Evolutionary conservation across 2,797 vertebrate genomes (phyloP).

Genomic region (Arremon aurantiirostris): DNA sequence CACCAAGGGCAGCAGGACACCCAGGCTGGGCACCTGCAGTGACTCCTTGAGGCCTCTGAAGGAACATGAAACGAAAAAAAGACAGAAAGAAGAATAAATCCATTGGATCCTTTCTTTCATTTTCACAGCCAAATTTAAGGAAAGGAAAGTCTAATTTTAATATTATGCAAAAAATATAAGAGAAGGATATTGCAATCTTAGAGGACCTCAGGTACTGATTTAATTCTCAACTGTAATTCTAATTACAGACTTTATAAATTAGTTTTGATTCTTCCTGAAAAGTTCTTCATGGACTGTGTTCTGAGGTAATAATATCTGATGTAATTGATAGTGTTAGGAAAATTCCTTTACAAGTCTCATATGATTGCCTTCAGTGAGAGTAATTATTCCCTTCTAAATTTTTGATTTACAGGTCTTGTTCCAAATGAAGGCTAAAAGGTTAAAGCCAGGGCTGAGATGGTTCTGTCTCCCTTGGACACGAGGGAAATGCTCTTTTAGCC

Average conservation of each 20-base stretch:
- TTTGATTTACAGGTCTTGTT: slow-evolving; percentile 44
- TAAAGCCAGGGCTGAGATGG: neutral
- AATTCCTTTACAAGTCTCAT: slow-evolving; percentile 38
- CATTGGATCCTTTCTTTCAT: slow-evolving; percentile 15
- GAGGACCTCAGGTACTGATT: slow-evolving; percentile 56
- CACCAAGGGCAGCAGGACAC: neutral
- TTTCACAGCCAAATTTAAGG: slow-evolving; percentile 41
- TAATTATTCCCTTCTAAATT: slow-evolving; percentile 49
- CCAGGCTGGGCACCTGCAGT: neutral
- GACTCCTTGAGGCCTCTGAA: neutral
- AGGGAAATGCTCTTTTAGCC: neutral
- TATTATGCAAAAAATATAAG: slow-evolving; percentile 32
- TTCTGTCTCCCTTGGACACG: neutral
- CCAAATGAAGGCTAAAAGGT: slow-evolving; percentile 23
- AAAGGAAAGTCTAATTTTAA: slow-evolving; percentile 45
- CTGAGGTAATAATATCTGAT: slow-evolving; percentile 51
- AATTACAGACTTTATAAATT: slow-evolving; percentile 69
- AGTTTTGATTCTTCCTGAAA: slow-evolving; percentile 50
- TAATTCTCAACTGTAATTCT: slow-evolving; percentile 54
- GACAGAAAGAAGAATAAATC: slow-evolving; percentile 38
- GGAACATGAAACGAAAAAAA: neutral
- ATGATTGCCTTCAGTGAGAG: slow-evolving; percentile 33
- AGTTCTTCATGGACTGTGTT: slow-evolving; percentile 33
- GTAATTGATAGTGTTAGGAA: slow-evolving; percentile 48
- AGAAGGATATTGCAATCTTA: slow-evolving; percentile 37